Evolutionary conservation across 2,888 invertebrate genomes (phyloP), one percentile per base, ranked within the genome.

Genomic region (Agrotis exclamationis): DNA sequence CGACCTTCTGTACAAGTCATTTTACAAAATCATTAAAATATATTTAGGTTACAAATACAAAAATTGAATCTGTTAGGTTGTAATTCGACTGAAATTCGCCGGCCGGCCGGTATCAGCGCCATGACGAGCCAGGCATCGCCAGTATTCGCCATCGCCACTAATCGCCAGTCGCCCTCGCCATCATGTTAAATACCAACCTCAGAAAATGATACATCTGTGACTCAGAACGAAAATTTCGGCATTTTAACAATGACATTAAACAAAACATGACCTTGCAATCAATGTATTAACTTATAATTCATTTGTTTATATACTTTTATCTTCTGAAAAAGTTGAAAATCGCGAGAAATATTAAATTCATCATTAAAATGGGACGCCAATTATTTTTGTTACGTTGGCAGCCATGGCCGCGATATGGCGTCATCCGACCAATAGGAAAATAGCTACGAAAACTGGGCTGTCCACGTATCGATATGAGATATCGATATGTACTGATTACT

Each of bases 401-500:
- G 77, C 75, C 70, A 60, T 91, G 93, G 67, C 63, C 58, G 75
- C 78, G 67, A 58, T 70, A 89, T 88, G 89, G 88, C 86, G 85
- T 74, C 80, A 60, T 62, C 68, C 87, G 63, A 86, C 95, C 95
- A 95, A 95, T 95, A 89, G 86, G 88, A 85, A 78, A 72, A 70
- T 74, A 69, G 86, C 80, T 80, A 48, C 22, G 14, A 63, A 60
- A 73, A 80, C 75, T 78, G 89, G 45, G 87, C 18, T 76, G 85
- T 28, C 56, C 82, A 66, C 65, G 73, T 87, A 75, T 91, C 91
- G 91, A 91, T 75, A 82, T 0, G 7, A 13, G 48, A 5, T 84
- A 71, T 88, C 89, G 87, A 88, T 80, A 33, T 2, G 0, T 57
- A 28, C 5, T 24, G 11, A 62, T 47, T n/a, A 59, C 11, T 39